Conservation (phyloP, 2,797 vertebrate genomes). For the Mormyrus proboscirostris region DNA sequence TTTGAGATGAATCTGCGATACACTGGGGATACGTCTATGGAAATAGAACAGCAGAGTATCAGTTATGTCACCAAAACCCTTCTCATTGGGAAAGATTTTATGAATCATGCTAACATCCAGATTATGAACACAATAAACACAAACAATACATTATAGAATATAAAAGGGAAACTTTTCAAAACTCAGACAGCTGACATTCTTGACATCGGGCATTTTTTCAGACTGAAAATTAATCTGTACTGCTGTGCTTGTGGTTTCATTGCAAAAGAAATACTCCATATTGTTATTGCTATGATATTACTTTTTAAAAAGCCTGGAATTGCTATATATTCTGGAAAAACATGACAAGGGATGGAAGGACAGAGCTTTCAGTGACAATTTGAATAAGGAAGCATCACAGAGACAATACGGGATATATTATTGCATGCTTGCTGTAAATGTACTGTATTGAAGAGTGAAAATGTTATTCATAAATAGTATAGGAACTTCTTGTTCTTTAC, state of each 20-base stretch:
- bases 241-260: background rate
- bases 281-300: background rate
- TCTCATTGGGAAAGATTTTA: background rate
- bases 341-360: background rate
- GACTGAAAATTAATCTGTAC: background rate
- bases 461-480: constrained; percentile 13
- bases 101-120: background rate
- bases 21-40: background rate
- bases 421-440: constrained; percentile 12
- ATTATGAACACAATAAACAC: background rate
- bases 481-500: background rate
- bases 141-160: background rate
- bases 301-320: background rate
- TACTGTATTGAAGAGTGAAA: constrained; percentile 24
- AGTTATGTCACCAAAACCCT: background rate
- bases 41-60: background rate
- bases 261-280: background rate
- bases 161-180: background rate
- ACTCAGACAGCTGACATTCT: background rate
- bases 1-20: background rate
- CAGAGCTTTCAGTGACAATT: constrained; percentile 3
- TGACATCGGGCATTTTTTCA: background rate
- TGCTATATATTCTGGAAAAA: background rate
- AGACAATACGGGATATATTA: background rate
- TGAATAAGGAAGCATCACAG: background rate